A percentile compares a stretch with the other conserved stretches of the same genome.
Evolutionary conservation across 2,797 vertebrate species (phyloP).

Genomic region (Gymnoscopelus microlampas): DNA sequence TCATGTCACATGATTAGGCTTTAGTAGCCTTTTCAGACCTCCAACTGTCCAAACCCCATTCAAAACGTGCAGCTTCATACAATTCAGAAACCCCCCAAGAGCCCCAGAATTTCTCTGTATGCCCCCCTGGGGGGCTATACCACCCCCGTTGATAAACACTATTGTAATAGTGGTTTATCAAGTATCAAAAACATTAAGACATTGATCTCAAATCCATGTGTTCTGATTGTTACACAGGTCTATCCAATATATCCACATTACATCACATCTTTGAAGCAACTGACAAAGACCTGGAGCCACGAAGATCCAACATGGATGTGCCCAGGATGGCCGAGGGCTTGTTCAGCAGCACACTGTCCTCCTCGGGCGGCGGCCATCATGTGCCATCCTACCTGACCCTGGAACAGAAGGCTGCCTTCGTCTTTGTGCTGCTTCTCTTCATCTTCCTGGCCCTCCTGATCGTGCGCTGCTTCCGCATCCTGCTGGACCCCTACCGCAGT

Average conservation of each 20-base stretch:
- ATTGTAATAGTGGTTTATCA: neutral
- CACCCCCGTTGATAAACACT: too few relatives aligned
- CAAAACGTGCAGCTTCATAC: too few relatives aligned
- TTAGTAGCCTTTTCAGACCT: too few relatives aligned
- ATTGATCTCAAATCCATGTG: conserved; percentile 27
- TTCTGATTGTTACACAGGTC: conserved; percentile 60
- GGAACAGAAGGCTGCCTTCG: conserved; percentile 87
- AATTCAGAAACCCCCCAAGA: too few relatives aligned
- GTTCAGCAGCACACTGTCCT: conserved; percentile 83
- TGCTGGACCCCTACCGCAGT: conserved; percentile 88
- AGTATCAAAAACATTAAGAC: conserved; percentile 9
- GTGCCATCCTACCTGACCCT: conserved; percentile 80
- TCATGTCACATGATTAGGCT: too few relatives aligned
- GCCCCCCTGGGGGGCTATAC: too few relatives aligned
- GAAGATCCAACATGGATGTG: conserved; percentile 75
- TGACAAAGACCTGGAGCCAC: conserved; percentile 66
- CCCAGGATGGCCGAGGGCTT: conserved; percentile 81
- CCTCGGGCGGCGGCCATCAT: conserved; percentile 74
- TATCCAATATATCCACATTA: conserved; percentile 39
- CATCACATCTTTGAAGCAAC: conserved; percentile 44
- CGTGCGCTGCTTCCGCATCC: conserved; percentile 88
- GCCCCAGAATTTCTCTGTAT: too few relatives aligned
- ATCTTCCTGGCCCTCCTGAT: conserved; percentile 89
- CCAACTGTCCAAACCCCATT: too few relatives aligned
- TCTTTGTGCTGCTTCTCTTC: conserved; percentile 88